Evolutionary conservation across 2,113 vertebrate species (phyloP), one percentile per base, ranked within the genome.

Genomic region (Periophthalmus modestus): DNA sequence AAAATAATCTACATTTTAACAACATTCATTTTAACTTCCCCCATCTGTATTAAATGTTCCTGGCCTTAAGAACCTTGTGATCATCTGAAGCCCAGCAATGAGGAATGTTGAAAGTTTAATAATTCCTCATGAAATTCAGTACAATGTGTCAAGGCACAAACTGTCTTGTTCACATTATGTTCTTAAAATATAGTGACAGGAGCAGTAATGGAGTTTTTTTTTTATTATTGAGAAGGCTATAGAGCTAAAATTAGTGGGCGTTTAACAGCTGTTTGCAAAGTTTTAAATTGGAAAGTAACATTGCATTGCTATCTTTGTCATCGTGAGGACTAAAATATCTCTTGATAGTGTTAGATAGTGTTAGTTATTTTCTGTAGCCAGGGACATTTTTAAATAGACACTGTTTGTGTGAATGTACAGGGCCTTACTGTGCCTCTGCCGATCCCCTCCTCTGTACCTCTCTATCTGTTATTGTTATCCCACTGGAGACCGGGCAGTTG

Each of bases 401-500:
- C 28, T 3, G 16, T 10, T 65, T 3, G 59, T 62, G 14, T 62
- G 24, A 62, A 62, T 21, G 9, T 39, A 43, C 62, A 43, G 33
- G 33, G 62, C 18, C 10, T 39, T 18, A 39, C 58, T 61, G n/a
- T 21, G 12, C 55, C 21, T 59, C 39, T 43, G 7, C 19, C 34
- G 19, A 21, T 28, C 28, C 28, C 47, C 54, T 33, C 46, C 18
- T 61, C 50, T 52, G 50, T 3, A 16, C 52, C 48, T 52, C 48
- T 80, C 54, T 52, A 66, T 57, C 43, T 50, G 48, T 36, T 33
- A 15, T 69, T 52, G 50, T 55, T 77, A 72, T 70, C 63, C 67
- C 59, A 34, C 28, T 62, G 59, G 28, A 33, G 59, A 34, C 79
- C 16, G 72, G 75, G 69, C n/a, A 72, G 43, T 33, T 66, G 57